Evolutionary conservation across 2,888 invertebrate species (phyloP).

Genomic region (Diplolepis rosae): DNA sequence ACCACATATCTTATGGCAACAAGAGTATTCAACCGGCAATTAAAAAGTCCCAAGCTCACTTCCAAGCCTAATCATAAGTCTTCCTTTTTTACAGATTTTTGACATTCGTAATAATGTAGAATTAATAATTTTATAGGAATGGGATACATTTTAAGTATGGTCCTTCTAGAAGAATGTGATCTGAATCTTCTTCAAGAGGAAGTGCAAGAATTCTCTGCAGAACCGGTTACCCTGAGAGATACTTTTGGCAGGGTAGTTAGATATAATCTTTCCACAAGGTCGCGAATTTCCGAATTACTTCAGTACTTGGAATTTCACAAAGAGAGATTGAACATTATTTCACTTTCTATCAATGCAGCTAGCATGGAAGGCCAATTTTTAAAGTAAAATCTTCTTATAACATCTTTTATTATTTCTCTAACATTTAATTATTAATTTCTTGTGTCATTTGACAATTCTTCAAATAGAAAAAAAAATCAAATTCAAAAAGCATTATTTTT

Average conservation of each 20-base stretch:
- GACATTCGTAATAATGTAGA: no score
- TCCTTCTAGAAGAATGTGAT: conserved; percentile 40
- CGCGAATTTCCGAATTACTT: conserved; percentile 52
- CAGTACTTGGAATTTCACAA: conserved; percentile 44
- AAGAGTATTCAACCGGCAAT: no score
- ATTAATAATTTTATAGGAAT: conserved; percentile 36
- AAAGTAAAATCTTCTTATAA: conserved; percentile 35
- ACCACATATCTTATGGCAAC: no score
- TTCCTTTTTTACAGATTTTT: no score
- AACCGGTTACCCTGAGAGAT: conserved; percentile 41
- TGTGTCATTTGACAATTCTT: neutral
- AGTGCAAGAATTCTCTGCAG: conserved; percentile 44
- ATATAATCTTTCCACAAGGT: conserved; percentile 45
- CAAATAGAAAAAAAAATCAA: neutral
- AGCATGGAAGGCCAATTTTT: conserved; percentile 51
- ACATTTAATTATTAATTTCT: neutral
- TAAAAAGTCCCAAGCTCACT: no score
- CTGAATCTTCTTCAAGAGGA: conserved; percentile 31
- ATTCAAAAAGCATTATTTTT: neutral
- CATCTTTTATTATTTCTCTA: neutral
- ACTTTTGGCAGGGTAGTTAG: conserved; percentile 46
- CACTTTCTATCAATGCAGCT: conserved; percentile 43
- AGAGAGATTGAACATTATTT: conserved; percentile 42
- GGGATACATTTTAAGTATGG: conserved; percentile 44
- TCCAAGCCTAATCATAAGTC: no score